A percentile compares a stretch with the other conserved stretches of the same genome.
These are phyloP conservation scores for Chaetodon trifasciatus DNA, from an alignment of 2,797 vertebrate species.

Conservation along the genomic window DNA sequence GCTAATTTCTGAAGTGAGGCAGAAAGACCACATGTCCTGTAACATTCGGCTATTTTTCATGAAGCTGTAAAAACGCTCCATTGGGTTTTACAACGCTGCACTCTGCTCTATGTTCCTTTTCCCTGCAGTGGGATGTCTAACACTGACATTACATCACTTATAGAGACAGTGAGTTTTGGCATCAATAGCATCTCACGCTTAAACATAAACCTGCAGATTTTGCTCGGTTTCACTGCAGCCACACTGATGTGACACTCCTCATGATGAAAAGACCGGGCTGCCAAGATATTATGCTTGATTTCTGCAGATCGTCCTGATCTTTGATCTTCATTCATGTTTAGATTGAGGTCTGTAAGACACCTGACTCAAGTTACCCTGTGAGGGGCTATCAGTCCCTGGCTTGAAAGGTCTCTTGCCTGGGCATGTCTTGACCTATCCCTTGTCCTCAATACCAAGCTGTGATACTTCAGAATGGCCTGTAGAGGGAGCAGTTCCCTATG, in stretches of 20 bases:
- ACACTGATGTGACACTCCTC: neutral
- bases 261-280: neutral
- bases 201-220: constrained; percentile 22
- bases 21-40: constrained; percentile 20
- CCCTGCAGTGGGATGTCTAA: constrained; percentile 24
- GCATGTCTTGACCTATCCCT: constrained; percentile 43
- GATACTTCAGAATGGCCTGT: constrained; percentile 55
- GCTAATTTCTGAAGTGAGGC: constrained; percentile 21
- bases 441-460: constrained; percentile 20
- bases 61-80: constrained; percentile 47
- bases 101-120: constrained; percentile 39
- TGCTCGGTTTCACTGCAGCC: neutral
- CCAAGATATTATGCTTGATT: neutral
- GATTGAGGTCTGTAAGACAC: neutral
- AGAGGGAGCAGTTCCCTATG: constrained; percentile 78
- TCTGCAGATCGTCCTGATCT: neutral
- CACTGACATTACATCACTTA: constrained; percentile 25
- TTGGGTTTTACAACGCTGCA: constrained; percentile 50
- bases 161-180: constrained; percentile 4
- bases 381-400: constrained; percentile 1
- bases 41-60: constrained; percentile 32
- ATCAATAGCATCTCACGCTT: neutral
- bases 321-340: neutral
- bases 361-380: neutral
- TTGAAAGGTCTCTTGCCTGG: constrained; percentile 27